These are phyloP conservation scores for Troides helena DNA, from an alignment of 2,888 invertebrate species.

Conservation along the genomic window DNA sequence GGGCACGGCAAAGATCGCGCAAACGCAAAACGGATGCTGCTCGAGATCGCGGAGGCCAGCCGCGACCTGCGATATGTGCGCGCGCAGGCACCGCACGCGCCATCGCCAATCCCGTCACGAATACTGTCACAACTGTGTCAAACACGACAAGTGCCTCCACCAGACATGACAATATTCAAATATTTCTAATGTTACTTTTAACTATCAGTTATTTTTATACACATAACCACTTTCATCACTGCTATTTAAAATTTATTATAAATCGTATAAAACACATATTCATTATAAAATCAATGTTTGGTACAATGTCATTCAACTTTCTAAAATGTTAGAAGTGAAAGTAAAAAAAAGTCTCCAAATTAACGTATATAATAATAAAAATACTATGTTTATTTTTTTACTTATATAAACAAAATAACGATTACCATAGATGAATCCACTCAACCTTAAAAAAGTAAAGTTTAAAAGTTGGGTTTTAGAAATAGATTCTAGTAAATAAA, in stretches of 20 bases:
- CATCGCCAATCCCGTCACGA: constrained; percentile 36
- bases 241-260: not conserved
- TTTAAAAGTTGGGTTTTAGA: constrained; percentile 22
- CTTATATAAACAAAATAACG: not conserved
- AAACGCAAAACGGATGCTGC: constrained; percentile 46
- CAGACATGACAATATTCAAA: constrained; percentile 32
- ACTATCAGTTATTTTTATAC: not conserved
- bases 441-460: constrained; percentile 24
- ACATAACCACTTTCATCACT: not conserved
- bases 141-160: constrained; percentile 31
- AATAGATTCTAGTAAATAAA: constrained; percentile 8
- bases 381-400: no score
- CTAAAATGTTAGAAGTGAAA: no score
- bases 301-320: no score
- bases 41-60: constrained; percentile 45
- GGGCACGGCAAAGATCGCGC: constrained; percentile 48
- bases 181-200: constrained; percentile 7
- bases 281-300: no score
- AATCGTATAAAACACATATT: not conserved
- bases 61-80: constrained; percentile 50
- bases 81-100: constrained; percentile 44
- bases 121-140: constrained; percentile 33
- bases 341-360: no score
- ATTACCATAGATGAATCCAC: constrained; percentile 14
- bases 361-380: no score